A percentile compares a stretch with the other conserved stretches of the same genome.
phyloP scores from a whole-genome alignment of 2,797 vertebrate species.

The Argentina silus region DNA sequence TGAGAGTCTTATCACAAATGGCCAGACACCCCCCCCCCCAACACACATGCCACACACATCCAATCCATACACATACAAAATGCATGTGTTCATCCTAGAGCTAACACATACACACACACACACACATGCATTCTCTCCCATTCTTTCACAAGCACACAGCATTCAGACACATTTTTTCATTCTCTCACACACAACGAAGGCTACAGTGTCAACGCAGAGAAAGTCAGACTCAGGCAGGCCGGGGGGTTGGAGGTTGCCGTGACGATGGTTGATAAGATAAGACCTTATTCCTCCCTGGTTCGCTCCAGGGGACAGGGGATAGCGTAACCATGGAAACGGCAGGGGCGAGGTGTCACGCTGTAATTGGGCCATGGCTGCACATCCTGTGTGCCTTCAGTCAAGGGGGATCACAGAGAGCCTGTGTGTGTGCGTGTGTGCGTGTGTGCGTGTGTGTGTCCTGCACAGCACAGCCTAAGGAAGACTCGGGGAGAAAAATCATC shows the following conservation, averaged over 20 bases:
- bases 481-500: slow-evolving; percentile 74
- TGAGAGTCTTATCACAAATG: slow-evolving; percentile 20
- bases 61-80: slow-evolving; percentile 49
- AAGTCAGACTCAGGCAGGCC: slow-evolving; percentile 66
- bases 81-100: slow-evolving; percentile 63
- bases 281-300: slow-evolving; percentile 83
- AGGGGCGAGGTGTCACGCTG: slow-evolving; percentile 85
- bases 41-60: slow-evolving; percentile 42
- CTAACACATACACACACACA: slow-evolving; percentile 43
- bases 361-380: slow-evolving; percentile 88
- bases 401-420: slow-evolving; percentile 75
- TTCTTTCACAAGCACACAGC: slow-evolving; percentile 18
- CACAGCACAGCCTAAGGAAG: slow-evolving; percentile 67
- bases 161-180: slow-evolving; percentile 25
- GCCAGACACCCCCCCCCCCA: slow-evolving; percentile 41
- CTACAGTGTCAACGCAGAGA: slow-evolving; percentile 40
- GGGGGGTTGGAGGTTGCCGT: slow-evolving; percentile 78
- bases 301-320: slow-evolving; percentile 86
- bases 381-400: slow-evolving; percentile 82
- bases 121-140: slow-evolving; percentile 21
- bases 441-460: slow-evolving; percentile 28
- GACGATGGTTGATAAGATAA: slow-evolving; percentile 90
- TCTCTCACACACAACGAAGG: slow-evolving; percentile 49
- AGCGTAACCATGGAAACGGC: slow-evolving; percentile 92
- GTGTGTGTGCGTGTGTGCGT: slow-evolving; percentile 44